Evolutionary conservation across 2,113 vertebrate species (phyloP).

Genomic region (Zapornia atra): DNA sequence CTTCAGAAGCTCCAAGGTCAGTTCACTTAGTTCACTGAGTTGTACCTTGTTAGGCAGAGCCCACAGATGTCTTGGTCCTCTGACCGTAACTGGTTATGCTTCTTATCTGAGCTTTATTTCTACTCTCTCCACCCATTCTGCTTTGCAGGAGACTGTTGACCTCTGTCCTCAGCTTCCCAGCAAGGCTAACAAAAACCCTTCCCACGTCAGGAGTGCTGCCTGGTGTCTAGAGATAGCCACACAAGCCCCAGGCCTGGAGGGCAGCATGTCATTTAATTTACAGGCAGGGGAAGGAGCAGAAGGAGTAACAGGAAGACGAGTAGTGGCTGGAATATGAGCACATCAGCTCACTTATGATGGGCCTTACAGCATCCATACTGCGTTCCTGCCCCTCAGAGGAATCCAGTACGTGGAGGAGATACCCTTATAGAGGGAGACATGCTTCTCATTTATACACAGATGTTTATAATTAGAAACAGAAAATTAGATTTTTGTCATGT

Average conservation of each 20-base stretch:
- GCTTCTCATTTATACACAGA: background rate
- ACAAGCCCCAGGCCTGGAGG: background rate
- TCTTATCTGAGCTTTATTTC: background rate
- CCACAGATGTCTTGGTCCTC: background rate
- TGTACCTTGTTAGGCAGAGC: background rate
- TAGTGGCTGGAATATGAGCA: background rate
- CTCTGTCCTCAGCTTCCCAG: background rate
- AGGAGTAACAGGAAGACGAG: background rate
- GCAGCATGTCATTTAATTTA: background rate
- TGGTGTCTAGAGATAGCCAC: background rate
- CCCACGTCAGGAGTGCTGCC: background rate
- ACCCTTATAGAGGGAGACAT: background rate
- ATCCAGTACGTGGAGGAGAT: background rate
- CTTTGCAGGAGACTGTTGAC: background rate
- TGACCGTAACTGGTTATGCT: background rate
- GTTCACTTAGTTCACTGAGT: background rate
- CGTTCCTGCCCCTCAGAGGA: background rate
- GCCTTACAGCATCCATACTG: background rate
- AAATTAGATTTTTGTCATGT: background rate
- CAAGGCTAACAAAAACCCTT: background rate
- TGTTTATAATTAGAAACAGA: background rate
- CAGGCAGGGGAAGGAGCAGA: background rate
- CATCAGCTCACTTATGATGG: background rate
- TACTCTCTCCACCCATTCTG: rapidly evolving
- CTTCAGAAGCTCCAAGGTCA: background rate